Percentiles rank a stretch among this genome's conserved stretches.
Evolutionary conservation across 2,113 vertebrate genomes (phyloP).

Genomic region (Crypturellus undulatus): DNA sequence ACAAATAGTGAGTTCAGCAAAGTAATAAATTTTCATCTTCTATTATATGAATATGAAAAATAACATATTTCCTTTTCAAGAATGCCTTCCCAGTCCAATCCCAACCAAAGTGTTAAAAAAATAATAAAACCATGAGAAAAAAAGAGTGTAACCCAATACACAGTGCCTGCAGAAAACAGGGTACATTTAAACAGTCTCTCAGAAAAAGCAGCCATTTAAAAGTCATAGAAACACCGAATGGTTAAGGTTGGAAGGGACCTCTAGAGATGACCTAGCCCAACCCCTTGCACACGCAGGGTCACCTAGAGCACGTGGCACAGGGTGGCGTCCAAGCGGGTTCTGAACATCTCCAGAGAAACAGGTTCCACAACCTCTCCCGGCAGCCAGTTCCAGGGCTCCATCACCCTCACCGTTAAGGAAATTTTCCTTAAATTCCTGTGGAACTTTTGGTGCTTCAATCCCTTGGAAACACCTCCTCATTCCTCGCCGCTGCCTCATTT

Average conservation of each 20-base stretch:
- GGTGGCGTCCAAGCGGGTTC: too few relatives aligned
- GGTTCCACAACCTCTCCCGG: too few relatives aligned
- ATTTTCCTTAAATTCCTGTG: too few relatives aligned
- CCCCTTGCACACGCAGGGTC: too few relatives aligned
- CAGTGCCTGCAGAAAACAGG: neutral
- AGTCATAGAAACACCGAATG: too few relatives aligned
- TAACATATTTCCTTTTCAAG: neutral
- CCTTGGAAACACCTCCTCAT: neutral
- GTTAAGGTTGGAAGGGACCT: too few relatives aligned
- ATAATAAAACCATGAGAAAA: neutral
- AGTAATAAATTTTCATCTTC: neutral
- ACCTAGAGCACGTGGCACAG: too few relatives aligned
- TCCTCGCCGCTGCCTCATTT: neutral
- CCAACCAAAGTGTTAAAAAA: slow-evolving; percentile 37
- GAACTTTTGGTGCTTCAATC: neutral
- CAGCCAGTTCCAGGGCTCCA: too few relatives aligned
- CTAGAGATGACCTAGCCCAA: too few relatives aligned
- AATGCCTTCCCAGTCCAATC: neutral
- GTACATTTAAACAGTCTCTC: neutral
- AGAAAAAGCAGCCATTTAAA: neutral
- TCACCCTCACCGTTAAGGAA: too few relatives aligned
- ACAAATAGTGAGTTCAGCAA: neutral
- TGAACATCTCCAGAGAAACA: too few relatives aligned
- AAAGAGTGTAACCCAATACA: slow-evolving; percentile 24
- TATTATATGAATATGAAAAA: neutral